A percentile compares a stretch with the other conserved stretches of the same genome.
These are phyloP conservation scores for Leucopternis melanops DNA, from an alignment of 2,113 vertebrate genomes.

Conservation along the genomic window DNA sequence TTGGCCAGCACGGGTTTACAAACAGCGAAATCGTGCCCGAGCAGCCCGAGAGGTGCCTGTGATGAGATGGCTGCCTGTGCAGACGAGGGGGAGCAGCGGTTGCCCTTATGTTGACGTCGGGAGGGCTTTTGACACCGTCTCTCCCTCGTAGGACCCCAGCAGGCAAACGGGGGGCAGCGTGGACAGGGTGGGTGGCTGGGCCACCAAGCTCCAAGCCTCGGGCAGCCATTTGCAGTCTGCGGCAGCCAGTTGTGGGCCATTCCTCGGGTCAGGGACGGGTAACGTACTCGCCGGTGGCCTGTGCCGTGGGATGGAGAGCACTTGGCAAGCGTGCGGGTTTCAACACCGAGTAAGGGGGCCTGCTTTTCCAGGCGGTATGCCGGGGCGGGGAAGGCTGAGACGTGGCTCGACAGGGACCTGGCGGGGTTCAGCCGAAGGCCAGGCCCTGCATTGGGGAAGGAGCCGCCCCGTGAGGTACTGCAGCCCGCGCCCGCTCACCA, in stretches of 20 bases:
- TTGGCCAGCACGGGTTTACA: background rate
- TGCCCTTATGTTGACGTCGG: background rate
- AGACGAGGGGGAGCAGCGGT: background rate
- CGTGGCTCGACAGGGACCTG: background rate
- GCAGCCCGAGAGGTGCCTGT: background rate
- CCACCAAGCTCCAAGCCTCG: fast-evolving
- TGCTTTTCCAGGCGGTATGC: background rate
- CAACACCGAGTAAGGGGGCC: background rate
- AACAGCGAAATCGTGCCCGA: background rate
- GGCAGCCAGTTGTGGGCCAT: too few relatives aligned
- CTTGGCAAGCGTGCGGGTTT: fast-evolving
- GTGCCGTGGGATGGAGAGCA: background rate
- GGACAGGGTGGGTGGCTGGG: fast-evolving
- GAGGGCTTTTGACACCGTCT: fast-evolving
- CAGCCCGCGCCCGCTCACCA: fast-evolving
- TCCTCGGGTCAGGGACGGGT: background rate
- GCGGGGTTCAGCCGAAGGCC: too few relatives aligned
- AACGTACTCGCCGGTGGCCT: background rate
- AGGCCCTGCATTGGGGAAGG: background rate
- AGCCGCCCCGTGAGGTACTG: too few relatives aligned
- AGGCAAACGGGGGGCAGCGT: background rate
- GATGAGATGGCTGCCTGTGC: fast-evolving
- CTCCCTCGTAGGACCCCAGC: too few relatives aligned
- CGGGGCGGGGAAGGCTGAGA: background rate
- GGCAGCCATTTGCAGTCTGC: fast-evolving